A percentile compares a stretch with the other conserved stretches of the same genome.
Conservation (phyloP, 2,113 vertebrate species). For the human (Homo sapiens) region GRCh38 chr12:129863501-129864000, state of each 20-base stretch:
- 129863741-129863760: neutral
- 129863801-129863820: neutral
- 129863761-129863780: neutral
- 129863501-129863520: neutral
- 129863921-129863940: neutral
- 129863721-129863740: neutral
- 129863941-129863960: neutral
- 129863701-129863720: too few relatives aligned
- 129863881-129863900: neutral
- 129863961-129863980: neutral
- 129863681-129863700: neutral
- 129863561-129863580: neutral
- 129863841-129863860: too few relatives aligned
- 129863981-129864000: too few relatives aligned
- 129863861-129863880: too few relatives aligned
- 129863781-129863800: accelerated
- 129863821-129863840: neutral
- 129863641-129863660: neutral
- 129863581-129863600: neutral
- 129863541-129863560: neutral
- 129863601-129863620: neutral
- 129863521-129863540: neutral
- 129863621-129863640: neutral
- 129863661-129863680: neutral
- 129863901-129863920: neutral